These are phyloP conservation scores for Mythimna albipuncta DNA, from an alignment of 2,888 invertebrate genomes.

Conservation along the genomic window DNA sequence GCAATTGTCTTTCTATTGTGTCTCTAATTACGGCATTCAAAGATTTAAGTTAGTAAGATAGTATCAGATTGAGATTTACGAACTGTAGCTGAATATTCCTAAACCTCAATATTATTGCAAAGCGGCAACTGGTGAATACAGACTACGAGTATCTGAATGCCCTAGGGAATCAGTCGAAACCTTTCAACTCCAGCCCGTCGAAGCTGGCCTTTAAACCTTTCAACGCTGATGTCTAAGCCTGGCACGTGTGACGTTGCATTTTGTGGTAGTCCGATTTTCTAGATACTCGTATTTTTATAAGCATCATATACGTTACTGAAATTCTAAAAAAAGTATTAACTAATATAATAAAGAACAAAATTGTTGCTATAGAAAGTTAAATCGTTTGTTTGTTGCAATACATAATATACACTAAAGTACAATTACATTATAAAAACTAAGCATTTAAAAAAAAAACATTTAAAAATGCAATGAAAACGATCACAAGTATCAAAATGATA, in stretches of 20 bases:
- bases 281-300: neutral
- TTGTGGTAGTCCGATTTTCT: neutral
- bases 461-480: too few species aligned
- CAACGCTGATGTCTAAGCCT: neutral
- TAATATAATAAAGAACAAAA: too few species aligned
- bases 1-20: too few species aligned
- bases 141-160: neutral
- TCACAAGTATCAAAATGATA: too few species aligned
- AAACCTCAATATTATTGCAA: neutral
- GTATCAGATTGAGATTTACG: neutral
- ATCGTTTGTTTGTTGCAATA: too few species aligned
- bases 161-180: constrained; percentile 20
- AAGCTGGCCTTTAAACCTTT: constrained; percentile 11
- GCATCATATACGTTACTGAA: neutral
- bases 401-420: too few species aligned
- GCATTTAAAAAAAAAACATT: too few species aligned
- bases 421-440: too few species aligned
- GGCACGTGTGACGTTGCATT: neutral
- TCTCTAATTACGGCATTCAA: too few species aligned
- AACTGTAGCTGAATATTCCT: neutral
- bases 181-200: constrained; percentile 14
- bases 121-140: neutral
- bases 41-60: neutral
- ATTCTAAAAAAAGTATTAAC: too few species aligned
- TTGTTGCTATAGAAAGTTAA: too few species aligned